Percentiles rank a stretch among this genome's conserved stretches.
phyloP scores from a whole-genome alignment of 2,888 invertebrate genomes.

The Amphipoea lucens region DNA sequence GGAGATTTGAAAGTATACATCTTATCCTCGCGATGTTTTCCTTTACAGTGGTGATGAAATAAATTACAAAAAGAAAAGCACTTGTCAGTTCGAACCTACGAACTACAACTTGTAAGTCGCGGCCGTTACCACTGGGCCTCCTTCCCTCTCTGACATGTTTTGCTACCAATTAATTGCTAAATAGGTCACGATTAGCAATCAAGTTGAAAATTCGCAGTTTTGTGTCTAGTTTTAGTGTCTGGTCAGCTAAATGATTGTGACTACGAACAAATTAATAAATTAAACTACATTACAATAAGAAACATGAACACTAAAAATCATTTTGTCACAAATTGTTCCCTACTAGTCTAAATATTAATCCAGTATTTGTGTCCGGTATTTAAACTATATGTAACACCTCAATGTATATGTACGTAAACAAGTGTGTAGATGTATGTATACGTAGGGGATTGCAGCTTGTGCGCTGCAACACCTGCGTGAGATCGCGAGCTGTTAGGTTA shows the following conservation, averaged over 20 bases:
- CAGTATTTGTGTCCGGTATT: neutral
- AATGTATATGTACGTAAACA: neutral
- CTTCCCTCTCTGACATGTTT: too few relatives aligned
- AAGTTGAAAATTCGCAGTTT: neutral
- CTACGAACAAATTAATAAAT: too few relatives aligned
- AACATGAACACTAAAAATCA: neutral
- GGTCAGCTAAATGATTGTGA: too few relatives aligned
- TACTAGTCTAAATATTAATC: neutral
- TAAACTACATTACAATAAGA: neutral
- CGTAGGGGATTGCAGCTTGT: conserved; percentile 53
- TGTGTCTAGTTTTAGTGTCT: neutral
- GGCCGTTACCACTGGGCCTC: too few relatives aligned
- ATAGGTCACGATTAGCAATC: neutral
- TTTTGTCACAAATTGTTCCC: neutral
- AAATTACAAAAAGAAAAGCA: too few relatives aligned
- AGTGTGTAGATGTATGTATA: conserved; percentile 12
- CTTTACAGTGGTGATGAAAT: too few relatives aligned
- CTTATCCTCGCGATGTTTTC: too few relatives aligned
- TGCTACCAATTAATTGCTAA: too few relatives aligned
- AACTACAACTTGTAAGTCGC: too few relatives aligned
- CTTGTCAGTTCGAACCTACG: too few relatives aligned
- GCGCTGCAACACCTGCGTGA: conserved; percentile 50
- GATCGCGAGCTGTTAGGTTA: conserved; percentile 38
- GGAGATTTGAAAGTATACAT: neutral
- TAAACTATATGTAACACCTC: neutral